A percentile compares a stretch with the other conserved stretches of the same genome.
These are phyloP conservation scores for Adelosebastes latens DNA, from an alignment of 2,797 vertebrate genomes.

Conservation along the genomic window DNA sequence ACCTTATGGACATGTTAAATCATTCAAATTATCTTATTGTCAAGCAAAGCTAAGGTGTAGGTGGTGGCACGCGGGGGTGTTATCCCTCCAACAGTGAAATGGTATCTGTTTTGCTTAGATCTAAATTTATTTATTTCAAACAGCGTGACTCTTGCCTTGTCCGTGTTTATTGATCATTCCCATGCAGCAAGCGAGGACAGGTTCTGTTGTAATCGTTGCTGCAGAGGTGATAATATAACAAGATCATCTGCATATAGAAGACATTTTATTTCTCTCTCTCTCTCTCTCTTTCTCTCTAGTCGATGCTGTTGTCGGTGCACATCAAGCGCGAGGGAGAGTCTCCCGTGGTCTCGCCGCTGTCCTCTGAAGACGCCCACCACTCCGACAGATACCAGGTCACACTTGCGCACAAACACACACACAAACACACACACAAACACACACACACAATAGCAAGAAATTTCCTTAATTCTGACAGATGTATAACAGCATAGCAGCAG, in stretches of 20 bases:
- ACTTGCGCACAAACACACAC: conserved; percentile 38
- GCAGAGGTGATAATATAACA: conserved; percentile 31
- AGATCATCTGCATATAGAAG: conserved; percentile 54
- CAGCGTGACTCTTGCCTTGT: conserved; percentile 7
- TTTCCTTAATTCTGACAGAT: conserved; percentile 16
- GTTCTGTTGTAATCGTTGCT: conserved; percentile 16
- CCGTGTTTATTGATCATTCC: conserved; percentile 32
- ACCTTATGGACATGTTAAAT: neutral
- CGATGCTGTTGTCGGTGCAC: conserved; percentile 96
- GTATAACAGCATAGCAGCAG: neutral
- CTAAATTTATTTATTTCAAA: conserved; percentile 6
- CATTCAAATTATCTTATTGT: neutral
- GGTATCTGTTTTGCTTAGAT: conserved; percentile 6
- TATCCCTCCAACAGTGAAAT: neutral
- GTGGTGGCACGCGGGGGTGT: neutral
- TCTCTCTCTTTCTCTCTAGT: conserved; percentile 82
- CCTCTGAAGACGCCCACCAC: conserved; percentile 97
- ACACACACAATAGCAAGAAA: neutral
- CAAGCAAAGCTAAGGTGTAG: neutral
- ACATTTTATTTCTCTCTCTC: conserved; percentile 49
- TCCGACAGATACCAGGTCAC: conserved; percentile 99
- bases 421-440: conserved; percentile 33
- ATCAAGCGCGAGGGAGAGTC: conserved; percentile 99
- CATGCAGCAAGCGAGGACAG: conserved; percentile 3
- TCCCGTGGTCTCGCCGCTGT: conserved; percentile 95